phyloP scores from a whole-genome alignment of 92 coral and sea anemone genomes.

The Anthopleura xanthogrammica region DNA sequence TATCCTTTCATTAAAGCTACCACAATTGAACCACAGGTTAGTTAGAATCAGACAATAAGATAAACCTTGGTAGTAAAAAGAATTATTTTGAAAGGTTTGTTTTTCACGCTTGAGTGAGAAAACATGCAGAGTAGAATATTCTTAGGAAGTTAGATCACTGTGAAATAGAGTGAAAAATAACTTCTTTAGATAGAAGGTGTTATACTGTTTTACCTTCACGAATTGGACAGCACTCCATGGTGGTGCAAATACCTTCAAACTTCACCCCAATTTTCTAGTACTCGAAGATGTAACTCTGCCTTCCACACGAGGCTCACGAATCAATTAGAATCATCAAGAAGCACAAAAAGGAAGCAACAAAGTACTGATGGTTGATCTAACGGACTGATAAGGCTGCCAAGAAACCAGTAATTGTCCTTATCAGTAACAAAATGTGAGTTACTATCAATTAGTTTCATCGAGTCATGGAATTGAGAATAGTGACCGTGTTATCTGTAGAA shows the following conservation, averaged over 20 bases:
- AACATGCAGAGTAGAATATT: background rate
- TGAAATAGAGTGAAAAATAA: background rate
- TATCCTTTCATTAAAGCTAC: background rate
- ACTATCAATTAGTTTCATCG: constrained; percentile 44
- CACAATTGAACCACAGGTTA: background rate
- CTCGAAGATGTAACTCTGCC: background rate
- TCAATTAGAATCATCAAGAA: background rate
- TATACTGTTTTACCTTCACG: constrained; percentile 14
- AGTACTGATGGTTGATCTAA: background rate
- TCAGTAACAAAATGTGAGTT: constrained; percentile 2
- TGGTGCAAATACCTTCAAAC: background rate
- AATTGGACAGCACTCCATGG: constrained; percentile 20
- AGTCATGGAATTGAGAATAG: constrained; percentile 1
- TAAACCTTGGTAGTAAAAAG: background rate
- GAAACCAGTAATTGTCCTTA: constrained; percentile 6
- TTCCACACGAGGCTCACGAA: background rate
- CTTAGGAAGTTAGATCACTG: background rate
- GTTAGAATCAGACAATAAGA: background rate
- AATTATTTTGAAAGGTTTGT: background rate
- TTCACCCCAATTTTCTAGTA: background rate
- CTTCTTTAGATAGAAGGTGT: background rate
- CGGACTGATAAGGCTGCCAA: constrained; percentile 6
- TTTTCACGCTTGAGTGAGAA: background rate
- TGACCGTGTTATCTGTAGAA: background rate
- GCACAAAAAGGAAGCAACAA: background rate